phyloP scores from a whole-genome alignment of 1,140 invertebrate genomes.

The Aphaenogaster rudis region DNA sequence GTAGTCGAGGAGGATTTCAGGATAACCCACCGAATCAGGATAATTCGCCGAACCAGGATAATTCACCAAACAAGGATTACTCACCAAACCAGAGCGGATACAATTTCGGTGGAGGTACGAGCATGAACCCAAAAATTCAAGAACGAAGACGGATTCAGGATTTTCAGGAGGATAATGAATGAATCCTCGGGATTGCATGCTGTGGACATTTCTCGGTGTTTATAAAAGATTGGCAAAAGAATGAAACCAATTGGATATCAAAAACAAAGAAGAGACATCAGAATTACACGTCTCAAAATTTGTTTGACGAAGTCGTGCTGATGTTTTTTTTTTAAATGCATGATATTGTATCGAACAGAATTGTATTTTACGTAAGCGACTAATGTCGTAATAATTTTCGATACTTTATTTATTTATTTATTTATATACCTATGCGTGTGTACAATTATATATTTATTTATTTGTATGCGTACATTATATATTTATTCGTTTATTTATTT shows the following conservation, averaged over 20 bases:
- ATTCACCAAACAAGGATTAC: background rate
- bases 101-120: conserved; percentile 46
- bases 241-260: conserved; percentile 24
- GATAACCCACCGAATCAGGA: background rate
- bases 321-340: conserved; percentile 33
- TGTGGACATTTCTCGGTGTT: conserved; percentile 31
- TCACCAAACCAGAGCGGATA: conserved; percentile 29
- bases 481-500: conserved; percentile 1
- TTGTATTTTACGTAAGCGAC: background rate
- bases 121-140: conserved; percentile 40
- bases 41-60: conserved; percentile 20
- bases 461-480: background rate
- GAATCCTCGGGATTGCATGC: conserved; percentile 53
- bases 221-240: conserved; percentile 12
- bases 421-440: background rate
- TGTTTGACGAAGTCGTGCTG: background rate
- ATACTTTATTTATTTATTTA: conserved; percentile 42
- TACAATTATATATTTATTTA: conserved; percentile 28
- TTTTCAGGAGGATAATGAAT: conserved; percentile 46
- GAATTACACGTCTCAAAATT: conserved; percentile 30
- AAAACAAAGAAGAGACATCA: background rate
- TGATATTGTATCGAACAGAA: conserved; percentile 16
- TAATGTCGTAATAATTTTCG: conserved; percentile 25
- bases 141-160: conserved; percentile 32
- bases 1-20: conserved; percentile 47